phyloP scores from a whole-genome alignment of 2,797 vertebrate genomes.

The Ctenosaura bakeri region DNA sequence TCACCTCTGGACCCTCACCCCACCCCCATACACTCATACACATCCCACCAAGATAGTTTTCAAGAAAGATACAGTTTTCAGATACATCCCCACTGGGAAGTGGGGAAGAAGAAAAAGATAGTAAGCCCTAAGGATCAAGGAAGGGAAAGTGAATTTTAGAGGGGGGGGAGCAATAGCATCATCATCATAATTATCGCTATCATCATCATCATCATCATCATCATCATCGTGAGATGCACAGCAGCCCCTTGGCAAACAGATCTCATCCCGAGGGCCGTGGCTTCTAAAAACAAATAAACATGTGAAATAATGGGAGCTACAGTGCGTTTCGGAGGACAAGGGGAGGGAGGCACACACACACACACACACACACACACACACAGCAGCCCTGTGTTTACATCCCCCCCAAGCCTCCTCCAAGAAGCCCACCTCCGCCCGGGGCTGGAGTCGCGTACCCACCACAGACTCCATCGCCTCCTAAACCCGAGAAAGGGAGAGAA shows the following conservation, averaged over 20 bases:
- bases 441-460: neutral
- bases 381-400: too few relatives aligned
- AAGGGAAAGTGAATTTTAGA: too few relatives aligned
- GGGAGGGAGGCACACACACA: conserved; percentile 27
- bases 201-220: too few relatives aligned
- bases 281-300: neutral
- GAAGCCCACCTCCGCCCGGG: neutral
- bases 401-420: conserved; percentile 57
- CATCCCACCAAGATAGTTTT: conserved; percentile 26
- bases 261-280: too few relatives aligned
- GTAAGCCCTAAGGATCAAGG: neutral
- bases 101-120: neutral
- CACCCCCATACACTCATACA: neutral
- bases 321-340: conserved; percentile 37
- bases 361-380: neutral
- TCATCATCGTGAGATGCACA: too few relatives aligned
- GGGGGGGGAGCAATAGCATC: too few relatives aligned
- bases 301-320: conserved; percentile 12
- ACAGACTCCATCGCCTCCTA: conserved; percentile 41
- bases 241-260: too few relatives aligned
- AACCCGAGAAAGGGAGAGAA: neutral
- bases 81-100: neutral
- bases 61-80: neutral
- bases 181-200: too few relatives aligned
- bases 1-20: conserved; percentile 1